A percentile compares a stretch with the other conserved stretches of the same genome.
These are phyloP conservation scores for Ctenodactylus gundi DNA, from an alignment of 2,113 vertebrate species.

Conservation along the genomic window DNA sequence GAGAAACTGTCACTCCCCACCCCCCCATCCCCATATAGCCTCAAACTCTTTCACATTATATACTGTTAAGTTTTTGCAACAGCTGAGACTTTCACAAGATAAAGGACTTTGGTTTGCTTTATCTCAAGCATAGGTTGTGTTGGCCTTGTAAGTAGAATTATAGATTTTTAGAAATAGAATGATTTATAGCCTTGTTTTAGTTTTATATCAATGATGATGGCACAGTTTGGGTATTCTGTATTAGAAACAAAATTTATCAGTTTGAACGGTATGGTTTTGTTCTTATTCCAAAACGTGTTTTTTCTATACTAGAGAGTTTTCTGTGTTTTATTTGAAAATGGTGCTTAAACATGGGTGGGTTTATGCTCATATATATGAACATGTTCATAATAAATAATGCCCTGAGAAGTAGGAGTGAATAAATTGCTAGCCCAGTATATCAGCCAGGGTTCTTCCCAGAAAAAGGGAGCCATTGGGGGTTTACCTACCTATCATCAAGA, in stretches of 20 bases:
- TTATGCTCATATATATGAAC: background rate
- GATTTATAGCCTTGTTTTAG: slow-evolving; percentile 9
- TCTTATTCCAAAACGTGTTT: slow-evolving; percentile 1
- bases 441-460: background rate
- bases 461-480: background rate
- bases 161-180: background rate
- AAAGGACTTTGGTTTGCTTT: slow-evolving; percentile 36
- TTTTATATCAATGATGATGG: background rate
- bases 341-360: background rate
- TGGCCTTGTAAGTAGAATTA: background rate
- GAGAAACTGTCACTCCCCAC: background rate
- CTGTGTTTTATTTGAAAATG: slow-evolving; percentile 7
- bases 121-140: background rate
- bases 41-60: background rate
- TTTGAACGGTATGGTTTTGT: background rate
- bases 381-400: background rate
- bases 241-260: slow-evolving; percentile 12
- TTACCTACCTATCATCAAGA: too few relatives aligned
- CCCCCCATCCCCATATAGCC: background rate
- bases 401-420: background rate
- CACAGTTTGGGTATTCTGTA: slow-evolving; percentile 1
- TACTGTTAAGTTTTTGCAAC: slow-evolving; percentile 9
- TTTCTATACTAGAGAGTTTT: background rate
- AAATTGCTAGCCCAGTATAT: background rate
- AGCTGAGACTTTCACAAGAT: background rate